Percentiles rank a stretch among this genome's conserved stretches.
phyloP scores from a whole-genome alignment of 2,797 vertebrate species.

The Rhinophrynus dorsalis region DNA sequence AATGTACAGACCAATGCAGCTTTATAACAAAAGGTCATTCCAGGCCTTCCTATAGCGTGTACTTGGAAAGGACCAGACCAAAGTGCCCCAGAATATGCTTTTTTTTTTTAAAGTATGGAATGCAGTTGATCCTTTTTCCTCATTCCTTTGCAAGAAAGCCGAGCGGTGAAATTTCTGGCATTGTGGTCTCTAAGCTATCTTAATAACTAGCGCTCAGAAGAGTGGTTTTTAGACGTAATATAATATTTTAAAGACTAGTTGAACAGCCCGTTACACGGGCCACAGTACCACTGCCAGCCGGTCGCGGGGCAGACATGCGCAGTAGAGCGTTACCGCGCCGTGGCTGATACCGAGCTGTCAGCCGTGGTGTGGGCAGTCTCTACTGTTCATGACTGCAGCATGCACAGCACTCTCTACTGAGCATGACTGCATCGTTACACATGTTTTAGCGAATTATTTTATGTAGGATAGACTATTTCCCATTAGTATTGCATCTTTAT shows the following conservation, averaged over 20 bases:
- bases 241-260: constrained; percentile 3
- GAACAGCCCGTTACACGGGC: no score
- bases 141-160: neutral
- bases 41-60: neutral
- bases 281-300: no score
- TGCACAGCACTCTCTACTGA: no score
- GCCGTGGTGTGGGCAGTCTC: no score
- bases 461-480: constrained; percentile 27
- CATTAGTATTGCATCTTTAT: constrained; percentile 11
- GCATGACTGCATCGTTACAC: no score
- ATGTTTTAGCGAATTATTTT: no score
- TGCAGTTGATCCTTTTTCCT: neutral
- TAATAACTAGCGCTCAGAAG: neutral
- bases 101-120: neutral
- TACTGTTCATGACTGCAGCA: no score
- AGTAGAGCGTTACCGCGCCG: no score
- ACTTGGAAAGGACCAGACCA: neutral
- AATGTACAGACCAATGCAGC: no score
- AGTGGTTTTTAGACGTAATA: neutral
- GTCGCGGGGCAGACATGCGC: no score
- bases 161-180: neutral
- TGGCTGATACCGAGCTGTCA: no score
- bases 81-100: neutral
- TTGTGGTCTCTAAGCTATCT: neutral
- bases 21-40: no score